Evolutionary conservation across 2,113 vertebrate genomes (phyloP), one percentile per base, ranked within the genome.

Genomic region (Orthochromis indermauri): DNA sequence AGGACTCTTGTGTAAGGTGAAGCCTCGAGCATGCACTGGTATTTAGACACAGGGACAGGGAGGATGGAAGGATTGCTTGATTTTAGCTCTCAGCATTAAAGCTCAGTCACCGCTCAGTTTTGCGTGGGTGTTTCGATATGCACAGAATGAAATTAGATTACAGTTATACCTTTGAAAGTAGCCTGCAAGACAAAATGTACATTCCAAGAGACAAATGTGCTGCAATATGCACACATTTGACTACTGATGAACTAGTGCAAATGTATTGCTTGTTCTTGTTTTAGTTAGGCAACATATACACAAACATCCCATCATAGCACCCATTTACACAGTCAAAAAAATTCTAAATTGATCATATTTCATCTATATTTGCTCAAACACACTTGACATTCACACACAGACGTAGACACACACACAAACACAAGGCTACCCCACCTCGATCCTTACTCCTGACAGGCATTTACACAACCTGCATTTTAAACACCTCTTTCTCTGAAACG

Each of bases 401-500:
- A 79, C 10, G 51, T 7, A 33, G 6, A 33, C 11, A 54, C 66
- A 76, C 14, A 45, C 12, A 10, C 4, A 26, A 37, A 81, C 81
- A 59, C 49, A 40, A 49, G 14, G 35, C 51, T 61, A 55, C n/a
- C 21, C 31, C 71, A 83, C 26, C 80, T 51, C 80, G 33, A 91
- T 81, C 66, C 14, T 82, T 35, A 85, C 51, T 87, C 76, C 87
- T 88, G 49, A 93, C 78, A 86, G 51, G 26, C 80, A 83, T 93
- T 93, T 92, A 91, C 87, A 86, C 61, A 81, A 54, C 49, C 55
- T 42, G 88, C 86, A 86, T 91, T 80, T 90, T 79, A 92, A 91
- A 40, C 53, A 82, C 80, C 86, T 66, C 66, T 45, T 31, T 87
- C 35, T 68, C 82, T 37, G 7, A 68, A 40, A 68, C 2, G 31